Percentiles rank a stretch among this genome's conserved stretches.
Evolutionary conservation across 1,140 invertebrate genomes (phyloP).

Genomic region (Trinorchestia longiramus): DNA sequence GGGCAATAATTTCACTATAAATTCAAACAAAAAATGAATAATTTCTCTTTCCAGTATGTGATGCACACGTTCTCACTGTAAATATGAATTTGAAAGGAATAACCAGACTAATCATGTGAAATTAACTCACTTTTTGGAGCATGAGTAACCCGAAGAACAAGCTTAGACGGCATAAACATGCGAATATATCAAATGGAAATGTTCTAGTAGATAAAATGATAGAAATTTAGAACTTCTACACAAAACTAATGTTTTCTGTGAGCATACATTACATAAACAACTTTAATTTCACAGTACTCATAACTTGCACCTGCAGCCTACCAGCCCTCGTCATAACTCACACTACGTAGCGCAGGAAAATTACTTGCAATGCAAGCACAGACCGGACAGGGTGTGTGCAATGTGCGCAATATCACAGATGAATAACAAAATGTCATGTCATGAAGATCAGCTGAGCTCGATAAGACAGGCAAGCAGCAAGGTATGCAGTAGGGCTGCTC

Average conservation of each 20-base stretch:
- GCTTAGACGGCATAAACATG: neutral
- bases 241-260: neutral
- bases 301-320: neutral
- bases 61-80: neutral
- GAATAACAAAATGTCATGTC: neutral
- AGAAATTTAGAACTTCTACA: neutral
- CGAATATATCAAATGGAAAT: neutral
- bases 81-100: neutral
- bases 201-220: neutral
- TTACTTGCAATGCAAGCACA: neutral
- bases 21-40: neutral
- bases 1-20: neutral
- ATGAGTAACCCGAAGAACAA: neutral
- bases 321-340: neutral
- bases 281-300: neutral
- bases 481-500: neutral
- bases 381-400: neutral
- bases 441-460: neutral
- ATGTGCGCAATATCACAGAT: neutral
- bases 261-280: neutral
- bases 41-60: neutral
- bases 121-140: neutral
- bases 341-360: neutral
- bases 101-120: neutral
- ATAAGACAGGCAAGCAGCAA: neutral